Base-by-base conservation (phyloP, 2,113 vertebrate species). In the Neomonachus schauinslandi region DNA sequence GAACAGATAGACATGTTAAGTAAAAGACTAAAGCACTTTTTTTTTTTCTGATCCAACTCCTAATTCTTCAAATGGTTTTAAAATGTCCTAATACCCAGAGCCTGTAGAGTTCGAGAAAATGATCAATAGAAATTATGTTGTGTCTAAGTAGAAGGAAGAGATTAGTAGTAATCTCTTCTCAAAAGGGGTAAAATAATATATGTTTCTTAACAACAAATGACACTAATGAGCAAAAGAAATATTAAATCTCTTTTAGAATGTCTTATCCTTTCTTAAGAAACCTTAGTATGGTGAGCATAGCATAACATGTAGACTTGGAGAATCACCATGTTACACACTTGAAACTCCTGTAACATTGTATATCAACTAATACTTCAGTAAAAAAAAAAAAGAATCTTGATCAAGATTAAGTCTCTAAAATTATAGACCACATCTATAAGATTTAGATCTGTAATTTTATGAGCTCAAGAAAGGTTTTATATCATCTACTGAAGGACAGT, bases 161-260 rank as follows among this genome's bases (percentile, higher is more conserved):
- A 61, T 59, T 49, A 92, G 57, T 84, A 95, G 39, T 16, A 69
- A 36, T 92, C 11, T 42, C 55, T 87, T 87, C 72, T 95, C 39
- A 77, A 85, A 92, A 65, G 95, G 8, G 94, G 5, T 88, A 86
- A 92, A 97, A 39, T 95, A 79, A 46, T 49, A 6, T 63, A 18
- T 93, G 7, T 71, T 67, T 42, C 92, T 53, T 76, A 95, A 83
- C 36, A 92, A 19, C 49, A 93, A 82, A n/a, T 93, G 33, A n/a
- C n/a, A 49, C 71, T 51, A 92, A 57, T 69, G 51, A 90, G 39
- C 39, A 74, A 86, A 95, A 84, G 49, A 95, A 59, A 83, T 82
- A 72, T 7, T 93, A 92, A 95, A 65, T 77, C 7, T 92, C 21
- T 53, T 9, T 67, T 67, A 55, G 55, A 91, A 57, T 82, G 21